Percentiles rank a stretch among this genome's conserved stretches.
Conservation (phyloP, 2,797 vertebrate species). For the Anas georgica region DNA sequence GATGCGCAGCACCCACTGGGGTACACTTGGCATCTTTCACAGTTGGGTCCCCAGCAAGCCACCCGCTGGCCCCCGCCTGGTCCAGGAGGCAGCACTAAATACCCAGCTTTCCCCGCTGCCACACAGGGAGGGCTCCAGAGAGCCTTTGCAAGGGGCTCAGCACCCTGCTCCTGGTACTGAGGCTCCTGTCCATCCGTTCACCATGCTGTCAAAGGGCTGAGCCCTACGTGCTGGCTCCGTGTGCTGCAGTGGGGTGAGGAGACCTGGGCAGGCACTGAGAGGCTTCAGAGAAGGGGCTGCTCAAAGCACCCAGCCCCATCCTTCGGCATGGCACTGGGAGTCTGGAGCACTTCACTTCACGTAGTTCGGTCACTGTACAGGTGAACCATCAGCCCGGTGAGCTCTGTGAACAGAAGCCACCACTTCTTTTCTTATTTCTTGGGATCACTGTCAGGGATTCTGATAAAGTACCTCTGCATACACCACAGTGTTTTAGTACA, state of each 20-base stretch:
- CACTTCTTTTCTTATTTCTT: neutral
- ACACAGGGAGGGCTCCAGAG: accelerated
- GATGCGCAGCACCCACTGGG: neutral
- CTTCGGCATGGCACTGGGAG: neutral
- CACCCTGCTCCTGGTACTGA: neutral
- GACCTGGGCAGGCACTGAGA: neutral
- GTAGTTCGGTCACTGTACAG: accelerated
- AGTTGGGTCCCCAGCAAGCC: neutral
- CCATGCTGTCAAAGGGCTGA: accelerated
- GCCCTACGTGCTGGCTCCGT: neutral
- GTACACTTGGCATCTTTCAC: neutral
- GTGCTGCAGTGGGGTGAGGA: neutral
- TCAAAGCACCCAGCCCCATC: neutral
- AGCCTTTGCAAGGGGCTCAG: neutral
- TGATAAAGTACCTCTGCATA: neutral
- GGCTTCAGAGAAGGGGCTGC: neutral
- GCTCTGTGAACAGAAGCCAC: neutral
- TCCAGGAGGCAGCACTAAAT: neutral
- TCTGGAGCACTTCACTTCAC: neutral
- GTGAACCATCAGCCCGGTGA: neutral
- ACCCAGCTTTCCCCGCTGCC: too few relatives aligned
- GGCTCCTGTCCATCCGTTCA: neutral
- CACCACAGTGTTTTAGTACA: neutral
- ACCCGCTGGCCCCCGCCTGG: neutral
- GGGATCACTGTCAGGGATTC: neutral